Base-by-base conservation (phyloP, 2,113 vertebrate genomes). In the Mastomys natalensis region DNA sequence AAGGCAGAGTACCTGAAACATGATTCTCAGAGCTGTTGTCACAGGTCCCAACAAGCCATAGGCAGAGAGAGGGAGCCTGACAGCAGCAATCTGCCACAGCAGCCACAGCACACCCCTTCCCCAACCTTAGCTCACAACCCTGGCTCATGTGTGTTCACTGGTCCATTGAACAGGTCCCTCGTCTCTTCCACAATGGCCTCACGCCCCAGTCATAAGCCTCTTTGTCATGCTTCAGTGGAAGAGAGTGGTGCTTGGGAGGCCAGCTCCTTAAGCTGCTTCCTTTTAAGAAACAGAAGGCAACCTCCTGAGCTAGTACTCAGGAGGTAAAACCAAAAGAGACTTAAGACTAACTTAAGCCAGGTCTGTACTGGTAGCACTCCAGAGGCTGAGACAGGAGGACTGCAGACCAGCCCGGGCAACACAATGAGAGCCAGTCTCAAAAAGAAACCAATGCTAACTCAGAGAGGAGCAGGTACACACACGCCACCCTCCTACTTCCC, bases 161-260 rank as follows among this genome's bases (percentile, higher is more conserved):
- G 22, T 55, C 6, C 1, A 7, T 72, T 40, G 87, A 84, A 89
- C 1, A 92, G 68, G 78, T 76, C 58, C 77, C 77, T 34, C 0
- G 9, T 91, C 88, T 90, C 92, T 96, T 90, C 76, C 82, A 89
- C 51, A 64, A 19, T 7, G 48, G 87, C 72, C 87, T 77, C 60
- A 40, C 1, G 26, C 31, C 45, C 21, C n/a, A 87, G 31, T 51
- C 72, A 73, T 0, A 53, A 87, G 64, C 53, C 68, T 84, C 76
- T 77, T 70, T 21, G 10, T 53, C 73, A 21, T 7, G 66, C 86
- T 22, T 78, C 62, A 74, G 11, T 10, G 70, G 91, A 80, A 86
- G 37, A 55, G 45, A 92, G 55, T 8, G 74, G 51, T 78, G 70
- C 31, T 2, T 53, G 60, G 81, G 77, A 95, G 74, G 34, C 68